Percentiles rank a stretch among this genome's conserved stretches.
Conservation (phyloP, 2,797 vertebrate species). For the Anniella stebbinsi region DNA sequence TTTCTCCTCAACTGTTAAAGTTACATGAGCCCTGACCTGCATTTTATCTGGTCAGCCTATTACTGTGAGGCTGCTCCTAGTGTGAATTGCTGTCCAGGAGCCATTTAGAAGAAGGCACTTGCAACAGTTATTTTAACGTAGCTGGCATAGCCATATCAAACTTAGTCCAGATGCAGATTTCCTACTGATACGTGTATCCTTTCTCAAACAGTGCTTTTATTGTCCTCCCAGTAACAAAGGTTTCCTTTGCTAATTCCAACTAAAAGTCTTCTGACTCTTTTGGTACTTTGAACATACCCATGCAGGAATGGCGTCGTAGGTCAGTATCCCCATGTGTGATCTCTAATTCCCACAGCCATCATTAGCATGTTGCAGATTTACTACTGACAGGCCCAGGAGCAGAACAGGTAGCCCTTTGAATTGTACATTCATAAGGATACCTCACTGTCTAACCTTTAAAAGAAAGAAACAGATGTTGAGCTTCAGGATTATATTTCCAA, state of each 20-base stretch:
- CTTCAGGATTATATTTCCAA: not conserved
- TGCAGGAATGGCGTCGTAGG: not conserved
- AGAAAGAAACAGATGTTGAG: not conserved
- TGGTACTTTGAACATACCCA: slow-evolving; percentile 17
- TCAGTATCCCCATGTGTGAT: not conserved
- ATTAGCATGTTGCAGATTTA: slow-evolving; percentile 8
- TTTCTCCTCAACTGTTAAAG: too few relatives aligned
- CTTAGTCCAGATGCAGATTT: slow-evolving; percentile 60
- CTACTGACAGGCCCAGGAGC: slow-evolving; percentile 13
- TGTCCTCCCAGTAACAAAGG: slow-evolving; percentile 63
- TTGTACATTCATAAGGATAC: not conserved
- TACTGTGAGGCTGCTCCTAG: not conserved
- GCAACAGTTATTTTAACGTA: slow-evolving; percentile 44
- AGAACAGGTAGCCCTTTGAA: not conserved
- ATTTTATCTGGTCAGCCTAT: too few relatives aligned
- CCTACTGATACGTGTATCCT: slow-evolving; percentile 67
- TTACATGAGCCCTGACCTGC: too few relatives aligned
- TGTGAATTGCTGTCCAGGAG: not conserved
- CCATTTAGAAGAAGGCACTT: slow-evolving; percentile 10
- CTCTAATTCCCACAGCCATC: not conserved
- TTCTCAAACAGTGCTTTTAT: slow-evolving; percentile 71
- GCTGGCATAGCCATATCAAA: slow-evolving; percentile 57
- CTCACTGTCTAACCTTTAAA: not conserved
- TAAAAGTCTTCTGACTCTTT: slow-evolving; percentile 57
- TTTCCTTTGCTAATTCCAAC: slow-evolving; percentile 65